Evolutionary conservation across 2,797 vertebrate genomes (phyloP), one percentile per base, ranked within the genome.

Genomic region (Chromobotia macracanthus): DNA sequence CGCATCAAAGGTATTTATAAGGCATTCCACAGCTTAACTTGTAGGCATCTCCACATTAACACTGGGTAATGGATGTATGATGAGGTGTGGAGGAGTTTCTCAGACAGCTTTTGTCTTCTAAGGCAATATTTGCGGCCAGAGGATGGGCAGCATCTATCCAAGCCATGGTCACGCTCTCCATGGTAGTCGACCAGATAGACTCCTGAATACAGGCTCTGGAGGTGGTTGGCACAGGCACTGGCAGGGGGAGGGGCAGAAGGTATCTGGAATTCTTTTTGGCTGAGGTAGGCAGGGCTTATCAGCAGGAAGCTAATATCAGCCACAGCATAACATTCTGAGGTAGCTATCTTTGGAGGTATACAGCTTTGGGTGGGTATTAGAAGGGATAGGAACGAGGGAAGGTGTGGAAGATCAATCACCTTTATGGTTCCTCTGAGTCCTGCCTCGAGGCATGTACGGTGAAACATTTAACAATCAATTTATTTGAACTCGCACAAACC

Each of bases 331-430:
- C 83, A 88, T 89, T 90, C 80, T 90, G 92, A 94, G 89, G 91
- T 92, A 93, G 90, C 84, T 91, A 88, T 93, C 89, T 92, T 93
- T 93, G 91, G 90, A 91, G 67, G 79, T 67, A 83, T 81, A 79
- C 79, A 88, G 88, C 82, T 84, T 90, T 87, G 82, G 85, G 78
- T 74, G 81, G 60, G 72, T 75, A 46, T 53, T 65, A 61, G 16
- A 38, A 56, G 71, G 31, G 41, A 35, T 28, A 48, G 48, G 25
- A 67, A 71, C 69, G 44, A 51, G 65, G 76, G 69, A 77, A 69
- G 73, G 63, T 69, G 56, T 50, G 38, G 48, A 18, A 46, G 35
- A 35, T 80, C 21, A 21, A 53, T 69, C 75, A 67, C 73, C 83
- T 67, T 80, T 35, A 75, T 70, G 58, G 84, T 84, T 90, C 80